A percentile compares a stretch with the other conserved stretches of the same genome.
Evolutionary conservation across 2,888 invertebrate species (phyloP).

Genomic region (Standfussiana lucernea): DNA sequence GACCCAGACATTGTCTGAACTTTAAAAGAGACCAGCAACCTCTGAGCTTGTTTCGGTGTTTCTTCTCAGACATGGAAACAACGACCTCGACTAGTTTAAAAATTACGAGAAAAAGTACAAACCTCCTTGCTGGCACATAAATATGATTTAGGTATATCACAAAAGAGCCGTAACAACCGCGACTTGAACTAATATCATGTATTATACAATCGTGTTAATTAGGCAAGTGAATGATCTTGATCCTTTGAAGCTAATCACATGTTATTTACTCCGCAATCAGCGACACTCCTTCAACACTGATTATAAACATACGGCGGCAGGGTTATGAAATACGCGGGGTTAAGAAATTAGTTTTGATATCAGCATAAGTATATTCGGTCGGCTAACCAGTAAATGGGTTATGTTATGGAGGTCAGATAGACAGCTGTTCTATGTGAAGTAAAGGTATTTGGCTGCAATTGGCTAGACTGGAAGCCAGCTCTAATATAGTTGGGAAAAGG

Average conservation of each 20-base stretch:
- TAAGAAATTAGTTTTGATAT: not conserved
- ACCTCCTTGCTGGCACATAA: too few relatives aligned
- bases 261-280: conserved; percentile 67
- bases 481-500: not conserved
- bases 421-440: not conserved
- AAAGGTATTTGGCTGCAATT: not conserved
- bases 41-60: not conserved
- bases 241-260: conserved; percentile 63
- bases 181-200: conserved; percentile 15
- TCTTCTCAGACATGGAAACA: not conserved
- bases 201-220: conserved; percentile 33
- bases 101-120: too few relatives aligned
- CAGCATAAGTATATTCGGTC: not conserved
- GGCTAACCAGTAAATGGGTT: not conserved
- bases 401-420: not conserved
- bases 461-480: not conserved
- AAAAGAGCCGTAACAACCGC: not conserved
- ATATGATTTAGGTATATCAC: too few relatives aligned
- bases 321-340: conserved; percentile 29
- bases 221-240: conserved; percentile 44
- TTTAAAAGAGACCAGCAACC: too few relatives aligned
- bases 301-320: conserved; percentile 29
- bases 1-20: not conserved
- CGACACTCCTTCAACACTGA: conserved; percentile 47
- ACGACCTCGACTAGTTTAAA: not conserved